Conservation (phyloP, 2,797 vertebrate species). For the Philypnodon macrostomus region DNA sequence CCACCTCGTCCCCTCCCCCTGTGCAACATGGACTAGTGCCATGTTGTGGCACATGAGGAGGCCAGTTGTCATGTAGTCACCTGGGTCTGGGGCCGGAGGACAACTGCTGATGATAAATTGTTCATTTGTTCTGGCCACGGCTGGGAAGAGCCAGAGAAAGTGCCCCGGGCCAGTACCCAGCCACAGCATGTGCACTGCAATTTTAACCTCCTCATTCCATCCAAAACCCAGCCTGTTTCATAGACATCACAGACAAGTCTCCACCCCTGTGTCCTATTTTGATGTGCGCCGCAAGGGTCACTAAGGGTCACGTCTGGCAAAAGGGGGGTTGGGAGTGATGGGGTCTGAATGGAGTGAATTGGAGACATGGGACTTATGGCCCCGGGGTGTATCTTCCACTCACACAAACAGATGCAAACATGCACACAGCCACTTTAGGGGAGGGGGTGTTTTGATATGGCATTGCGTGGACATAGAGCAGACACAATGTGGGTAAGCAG, state of each 20-base stretch:
- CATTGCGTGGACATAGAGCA: slow-evolving; percentile 12
- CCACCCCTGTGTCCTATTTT: slow-evolving; percentile 35
- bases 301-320: slow-evolving; percentile 49
- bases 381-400: slow-evolving; percentile 45
- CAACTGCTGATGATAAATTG: slow-evolving; percentile 82
- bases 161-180: slow-evolving; percentile 75
- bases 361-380: slow-evolving; percentile 33
- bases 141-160: slow-evolving; percentile 41
- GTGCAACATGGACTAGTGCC: slow-evolving; percentile 13
- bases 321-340: slow-evolving; percentile 1
- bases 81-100: slow-evolving; percentile 72
- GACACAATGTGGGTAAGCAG: slow-evolving; percentile 12
- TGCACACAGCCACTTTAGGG: slow-evolving; percentile 14
- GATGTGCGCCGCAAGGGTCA: slow-evolving; percentile 52
- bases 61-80: slow-evolving; percentile 68
- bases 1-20: background rate
- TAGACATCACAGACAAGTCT: slow-evolving; percentile 43
- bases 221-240: slow-evolving; percentile 7
- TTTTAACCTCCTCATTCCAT: slow-evolving; percentile 41
- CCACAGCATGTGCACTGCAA: slow-evolving; percentile 67
- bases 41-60: slow-evolving; percentile 13
- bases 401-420: slow-evolving; percentile 39
- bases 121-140: slow-evolving; percentile 76
- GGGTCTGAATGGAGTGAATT: slow-evolving; percentile 30
- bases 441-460: slow-evolving; percentile 18